Evolutionary conservation across 2,113 vertebrate genomes (phyloP).

Genomic region (Lipotes vexillifer): DNA sequence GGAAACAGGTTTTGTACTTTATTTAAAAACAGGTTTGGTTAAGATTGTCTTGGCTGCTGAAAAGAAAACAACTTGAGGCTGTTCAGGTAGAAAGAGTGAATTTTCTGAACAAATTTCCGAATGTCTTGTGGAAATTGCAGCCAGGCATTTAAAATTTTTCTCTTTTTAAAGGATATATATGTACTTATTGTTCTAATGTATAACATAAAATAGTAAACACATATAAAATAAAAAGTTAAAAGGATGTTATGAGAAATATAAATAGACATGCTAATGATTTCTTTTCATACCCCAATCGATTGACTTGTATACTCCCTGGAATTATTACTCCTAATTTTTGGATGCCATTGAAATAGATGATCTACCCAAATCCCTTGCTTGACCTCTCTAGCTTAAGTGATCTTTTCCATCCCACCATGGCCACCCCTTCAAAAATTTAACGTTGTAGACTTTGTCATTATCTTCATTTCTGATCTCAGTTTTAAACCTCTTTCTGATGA

Average conservation of each 20-base stretch:
- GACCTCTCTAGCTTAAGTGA: neutral
- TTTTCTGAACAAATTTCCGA: neutral
- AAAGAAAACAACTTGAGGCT: neutral
- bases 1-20: neutral
- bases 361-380: neutral
- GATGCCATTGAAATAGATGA: neutral
- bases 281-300: neutral
- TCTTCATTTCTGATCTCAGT: neutral
- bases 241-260: neutral
- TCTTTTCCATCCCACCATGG: neutral
- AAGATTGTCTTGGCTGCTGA: conserved; percentile 1
- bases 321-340: neutral
- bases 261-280: neutral
- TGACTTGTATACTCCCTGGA: neutral
- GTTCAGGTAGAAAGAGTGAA: neutral
- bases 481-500: neutral
- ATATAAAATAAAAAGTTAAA: neutral
- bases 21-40: neutral
- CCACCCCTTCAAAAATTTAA: neutral
- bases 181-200: neutral
- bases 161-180: neutral
- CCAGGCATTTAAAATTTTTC: neutral
- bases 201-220: neutral
- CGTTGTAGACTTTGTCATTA: neutral
- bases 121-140: neutral